Evolutionary conservation across 2,888 invertebrate genomes (phyloP).

Genomic region (Lobophora halterata): DNA sequence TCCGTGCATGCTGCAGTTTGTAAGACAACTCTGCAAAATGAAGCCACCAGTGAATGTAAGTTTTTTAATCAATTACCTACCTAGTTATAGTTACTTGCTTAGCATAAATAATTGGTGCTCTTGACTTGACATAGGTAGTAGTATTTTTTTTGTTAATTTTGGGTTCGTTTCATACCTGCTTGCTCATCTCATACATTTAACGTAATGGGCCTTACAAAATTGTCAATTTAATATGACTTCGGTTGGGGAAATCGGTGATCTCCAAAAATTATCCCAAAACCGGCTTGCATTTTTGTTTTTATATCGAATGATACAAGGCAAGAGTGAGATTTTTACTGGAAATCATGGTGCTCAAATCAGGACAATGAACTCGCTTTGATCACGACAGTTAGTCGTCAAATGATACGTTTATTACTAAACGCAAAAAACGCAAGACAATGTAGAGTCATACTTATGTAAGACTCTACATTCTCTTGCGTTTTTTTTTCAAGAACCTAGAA

Average conservation of each 20-base stretch:
- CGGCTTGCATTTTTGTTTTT: conserved; percentile 7
- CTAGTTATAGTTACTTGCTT: not conserved
- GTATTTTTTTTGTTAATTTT: conserved; percentile 9
- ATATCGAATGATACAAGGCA: no score
- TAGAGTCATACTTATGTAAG: no score
- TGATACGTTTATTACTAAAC: not conserved
- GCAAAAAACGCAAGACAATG: no score
- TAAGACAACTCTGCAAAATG: conserved; percentile 65
- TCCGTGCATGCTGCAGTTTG: conserved; percentile 57
- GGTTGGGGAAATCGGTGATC: no score
- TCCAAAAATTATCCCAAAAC: no score
- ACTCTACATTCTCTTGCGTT: no score
- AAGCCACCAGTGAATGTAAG: conserved; percentile 73
- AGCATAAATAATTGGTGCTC: not conserved
- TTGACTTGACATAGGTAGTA: not conserved
- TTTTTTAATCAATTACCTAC: conserved; percentile 26
- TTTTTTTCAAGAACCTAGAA: no score
- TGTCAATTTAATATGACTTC: no score
- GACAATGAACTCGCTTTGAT: conserved; percentile 5
- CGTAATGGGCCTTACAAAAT: conserved; percentile 3
- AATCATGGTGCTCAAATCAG: conserved; percentile 8
- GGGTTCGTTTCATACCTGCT: conserved; percentile 3
- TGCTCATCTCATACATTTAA: not conserved
- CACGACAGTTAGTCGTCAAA: not conserved
- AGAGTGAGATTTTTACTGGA: no score